These are phyloP conservation scores for Rhingia rostrata DNA, from an alignment of 2,888 invertebrate genomes.

Conservation along the genomic window DNA sequence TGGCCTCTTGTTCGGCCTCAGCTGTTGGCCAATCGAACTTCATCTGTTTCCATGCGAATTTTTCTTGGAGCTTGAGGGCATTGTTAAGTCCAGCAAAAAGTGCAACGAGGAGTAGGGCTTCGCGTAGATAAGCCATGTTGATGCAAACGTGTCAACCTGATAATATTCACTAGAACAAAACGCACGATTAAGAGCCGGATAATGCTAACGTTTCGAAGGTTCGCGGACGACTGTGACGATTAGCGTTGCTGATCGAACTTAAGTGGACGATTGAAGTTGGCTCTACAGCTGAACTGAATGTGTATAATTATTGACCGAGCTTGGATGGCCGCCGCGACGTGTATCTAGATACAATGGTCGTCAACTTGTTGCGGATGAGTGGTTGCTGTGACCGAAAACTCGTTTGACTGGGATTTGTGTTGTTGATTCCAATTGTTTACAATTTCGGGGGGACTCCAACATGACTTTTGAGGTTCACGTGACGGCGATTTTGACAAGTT, in stretches of 20 bases:
- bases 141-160: background rate
- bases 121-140: constrained; percentile 39
- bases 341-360: constrained; percentile 3
- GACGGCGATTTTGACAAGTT: background rate
- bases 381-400: constrained; percentile 44
- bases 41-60: constrained; percentile 88
- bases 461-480: constrained; percentile 18
- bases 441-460: background rate
- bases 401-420: constrained; percentile 38
- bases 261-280: constrained; percentile 34
- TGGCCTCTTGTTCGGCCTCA: constrained; percentile 85
- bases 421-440: constrained; percentile 34
- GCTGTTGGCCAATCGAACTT: constrained; percentile 87
- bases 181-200: constrained; percentile 3
- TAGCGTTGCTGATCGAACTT: constrained; percentile 55
- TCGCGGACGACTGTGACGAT: constrained; percentile 48
- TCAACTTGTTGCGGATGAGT: constrained; percentile 62
- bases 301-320: background rate
- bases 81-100: constrained; percentile 27
- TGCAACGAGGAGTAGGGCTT: constrained; percentile 32
- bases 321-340: too few species aligned
- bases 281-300: constrained; percentile 17
- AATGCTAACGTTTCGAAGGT: constrained; percentile 44
- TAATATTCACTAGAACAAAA: constrained; percentile 3
- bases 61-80: constrained; percentile 85